These are phyloP conservation scores for Lordiphosa andalusiaca DNA, from an alignment of 2,888 invertebrate species.

Conservation along the genomic window DNA sequence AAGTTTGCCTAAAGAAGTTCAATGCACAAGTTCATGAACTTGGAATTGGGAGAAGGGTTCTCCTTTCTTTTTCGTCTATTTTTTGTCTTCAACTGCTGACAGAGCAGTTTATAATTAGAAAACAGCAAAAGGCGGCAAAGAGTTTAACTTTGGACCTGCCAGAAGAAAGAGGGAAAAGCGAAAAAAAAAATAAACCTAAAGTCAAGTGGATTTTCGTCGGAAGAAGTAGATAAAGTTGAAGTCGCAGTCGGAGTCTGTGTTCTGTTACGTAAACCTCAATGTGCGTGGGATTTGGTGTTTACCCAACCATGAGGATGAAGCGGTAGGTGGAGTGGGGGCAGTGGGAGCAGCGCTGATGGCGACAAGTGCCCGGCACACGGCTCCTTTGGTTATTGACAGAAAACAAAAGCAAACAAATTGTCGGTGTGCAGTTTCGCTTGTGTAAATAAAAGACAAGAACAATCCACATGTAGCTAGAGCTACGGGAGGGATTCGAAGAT, in stretches of 20 bases:
- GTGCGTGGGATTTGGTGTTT: conserved; percentile 67
- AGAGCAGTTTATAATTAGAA: conserved; percentile 72
- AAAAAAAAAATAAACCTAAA: conserved; percentile 25
- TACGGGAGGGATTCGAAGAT: no score
- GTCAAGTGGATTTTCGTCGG: conserved; percentile 69
- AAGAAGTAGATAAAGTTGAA: conserved; percentile 45
- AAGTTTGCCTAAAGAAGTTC: conserved; percentile 64
- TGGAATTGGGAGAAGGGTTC: conserved; percentile 58
- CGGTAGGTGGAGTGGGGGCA: no score
- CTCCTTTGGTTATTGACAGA: conserved; percentile 64
- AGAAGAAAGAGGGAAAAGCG: conserved; percentile 49
- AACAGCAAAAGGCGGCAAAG: conserved; percentile 35
- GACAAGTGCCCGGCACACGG: conserved; percentile 57
- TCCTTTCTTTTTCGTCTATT: conserved; percentile 16
- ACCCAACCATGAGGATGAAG: conserved; percentile 37
- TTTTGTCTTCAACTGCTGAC: conserved; percentile 52
- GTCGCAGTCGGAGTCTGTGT: conserved; percentile 16
- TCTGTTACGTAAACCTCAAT: conserved; percentile 42
- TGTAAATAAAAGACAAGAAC: conserved; percentile 56
- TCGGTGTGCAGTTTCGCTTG: conserved; percentile 57
- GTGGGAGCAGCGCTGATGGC: conserved; percentile 47
- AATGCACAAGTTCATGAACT: conserved; percentile 76
- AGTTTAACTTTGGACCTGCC: conserved; percentile 49
- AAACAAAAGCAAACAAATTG: conserved; percentile 73
- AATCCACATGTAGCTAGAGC: neutral